A percentile compares a stretch with the other conserved stretches of the same genome.
These are phyloP conservation scores for Myopa testacea DNA, from an alignment of 2,888 invertebrate species.

Conservation along the genomic window DNA sequence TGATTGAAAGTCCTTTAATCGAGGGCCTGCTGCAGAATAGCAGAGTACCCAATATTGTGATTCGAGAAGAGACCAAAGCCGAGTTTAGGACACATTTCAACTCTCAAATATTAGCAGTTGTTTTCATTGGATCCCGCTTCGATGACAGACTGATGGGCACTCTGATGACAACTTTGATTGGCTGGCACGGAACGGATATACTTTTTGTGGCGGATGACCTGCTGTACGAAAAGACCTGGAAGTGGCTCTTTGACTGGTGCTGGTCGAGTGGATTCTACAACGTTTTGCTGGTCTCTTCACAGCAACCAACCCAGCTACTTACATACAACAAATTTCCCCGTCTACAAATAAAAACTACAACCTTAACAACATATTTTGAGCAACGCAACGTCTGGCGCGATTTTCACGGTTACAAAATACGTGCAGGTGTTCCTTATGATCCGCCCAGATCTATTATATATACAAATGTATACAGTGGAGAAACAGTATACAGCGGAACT, in stretches of 20 bases:
- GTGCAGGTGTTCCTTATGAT: conserved; percentile 25
- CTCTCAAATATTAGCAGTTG: conserved; percentile 23
- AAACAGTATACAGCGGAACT: conserved; percentile 12
- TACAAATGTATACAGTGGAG: neutral
- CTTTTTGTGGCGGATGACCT: conserved; percentile 16
- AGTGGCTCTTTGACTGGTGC: conserved; percentile 29
- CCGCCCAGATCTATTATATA: conserved; percentile 38
- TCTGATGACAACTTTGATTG: neutral
- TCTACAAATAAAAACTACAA: neutral
- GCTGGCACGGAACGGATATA: conserved; percentile 29
- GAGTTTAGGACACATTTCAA: conserved; percentile 31
- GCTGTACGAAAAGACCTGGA: neutral
- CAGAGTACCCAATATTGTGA: conserved; percentile 28
- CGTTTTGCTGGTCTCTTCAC: conserved; percentile 11
- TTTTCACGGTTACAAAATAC: conserved; percentile 32
- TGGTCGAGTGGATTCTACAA: conserved; percentile 30
- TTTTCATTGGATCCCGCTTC: neutral
- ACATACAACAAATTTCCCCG: conserved; percentile 14
- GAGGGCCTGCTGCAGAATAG: neutral
- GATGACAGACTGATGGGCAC: conserved; percentile 8
- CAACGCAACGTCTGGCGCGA: neutral
- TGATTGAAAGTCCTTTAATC: neutral
- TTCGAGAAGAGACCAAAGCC: neutral
- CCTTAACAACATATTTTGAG: conserved; percentile 5
- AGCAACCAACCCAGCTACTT: neutral